Evolutionary conservation across 2,888 invertebrate genomes (phyloP).

Genomic region (Drosophila limbata): DNA sequence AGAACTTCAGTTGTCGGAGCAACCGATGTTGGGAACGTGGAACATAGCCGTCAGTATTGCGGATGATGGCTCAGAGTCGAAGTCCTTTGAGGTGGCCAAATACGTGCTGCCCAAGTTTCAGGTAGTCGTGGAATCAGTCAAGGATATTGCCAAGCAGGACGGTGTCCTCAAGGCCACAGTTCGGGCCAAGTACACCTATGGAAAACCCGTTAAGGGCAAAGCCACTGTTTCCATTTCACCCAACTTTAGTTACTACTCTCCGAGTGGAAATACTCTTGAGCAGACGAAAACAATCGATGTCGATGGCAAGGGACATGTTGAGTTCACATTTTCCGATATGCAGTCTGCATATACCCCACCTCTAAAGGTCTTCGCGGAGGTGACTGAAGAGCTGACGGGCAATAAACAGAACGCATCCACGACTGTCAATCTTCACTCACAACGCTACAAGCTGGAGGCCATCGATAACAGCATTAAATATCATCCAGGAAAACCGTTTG

Average conservation of each 20-base stretch:
- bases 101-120: slow-evolving; percentile 97
- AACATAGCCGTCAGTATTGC: slow-evolving; percentile 90
- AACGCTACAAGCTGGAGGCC: slow-evolving; percentile 90
- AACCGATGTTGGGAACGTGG: slow-evolving; percentile 95
- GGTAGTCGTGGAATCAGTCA: slow-evolving; percentile 92
- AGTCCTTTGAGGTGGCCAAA: slow-evolving; percentile 90
- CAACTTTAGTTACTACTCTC: slow-evolving; percentile 49
- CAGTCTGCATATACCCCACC: slow-evolving; percentile 87
- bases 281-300: slow-evolving; percentile 90
- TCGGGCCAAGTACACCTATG: slow-evolving; percentile 94
- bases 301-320: slow-evolving; percentile 89
- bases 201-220: slow-evolving; percentile 94
- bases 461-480: slow-evolving; percentile 93
- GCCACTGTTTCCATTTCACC: slow-evolving; percentile 88
- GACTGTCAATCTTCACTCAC: slow-evolving; percentile 90
- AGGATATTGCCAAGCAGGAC: slow-evolving; percentile 93
- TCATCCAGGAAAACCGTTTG: slow-evolving; percentile 94
- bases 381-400: slow-evolving; percentile 94
- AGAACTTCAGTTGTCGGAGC: slow-evolving; percentile 91
- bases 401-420: slow-evolving; percentile 92
- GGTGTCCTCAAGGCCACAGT: slow-evolving; percentile 92
- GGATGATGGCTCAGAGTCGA: slow-evolving; percentile 48
- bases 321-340: slow-evolving; percentile 89
- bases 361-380: slow-evolving; percentile 90
- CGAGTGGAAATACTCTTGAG: background rate